Conservation (phyloP, 2,113 vertebrate genomes). For the Pionites leucogaster region DNA sequence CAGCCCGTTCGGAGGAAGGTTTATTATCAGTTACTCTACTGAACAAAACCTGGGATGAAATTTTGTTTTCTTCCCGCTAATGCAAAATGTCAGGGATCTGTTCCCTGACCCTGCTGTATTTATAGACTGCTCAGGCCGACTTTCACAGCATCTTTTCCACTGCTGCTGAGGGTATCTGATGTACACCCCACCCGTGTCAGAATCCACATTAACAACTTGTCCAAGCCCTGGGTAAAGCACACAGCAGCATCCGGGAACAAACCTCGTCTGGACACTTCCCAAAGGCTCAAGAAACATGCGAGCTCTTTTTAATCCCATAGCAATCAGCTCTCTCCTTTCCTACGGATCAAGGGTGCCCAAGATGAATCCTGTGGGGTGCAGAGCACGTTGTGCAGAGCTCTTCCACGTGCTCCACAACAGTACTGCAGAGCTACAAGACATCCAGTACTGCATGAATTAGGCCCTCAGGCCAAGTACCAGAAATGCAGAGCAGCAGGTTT, state of each 20-base stretch:
- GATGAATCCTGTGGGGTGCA: neutral
- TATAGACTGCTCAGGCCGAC: neutral
- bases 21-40: neutral
- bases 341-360: accelerated
- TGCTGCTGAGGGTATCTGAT: neutral
- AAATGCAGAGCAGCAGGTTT: constrained; percentile 25
- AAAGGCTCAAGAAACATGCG: accelerated
- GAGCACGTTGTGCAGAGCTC: neutral
- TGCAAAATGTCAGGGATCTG: neutral
- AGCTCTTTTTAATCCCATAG: neutral
- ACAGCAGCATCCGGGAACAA: neutral
- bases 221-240: neutral
- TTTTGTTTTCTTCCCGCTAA: neutral
- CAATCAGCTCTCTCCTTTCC: neutral
- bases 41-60: constrained; percentile 16
- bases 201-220: neutral
- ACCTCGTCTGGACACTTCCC: neutral
- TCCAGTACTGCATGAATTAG: neutral
- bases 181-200: accelerated
- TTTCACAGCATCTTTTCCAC: neutral
- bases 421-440: neutral
- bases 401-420: neutral
- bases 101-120: neutral
- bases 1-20: neutral
- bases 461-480: neutral